Conservation (phyloP, 2,888 invertebrate genomes). For the Lacanobia oleracea region DNA sequence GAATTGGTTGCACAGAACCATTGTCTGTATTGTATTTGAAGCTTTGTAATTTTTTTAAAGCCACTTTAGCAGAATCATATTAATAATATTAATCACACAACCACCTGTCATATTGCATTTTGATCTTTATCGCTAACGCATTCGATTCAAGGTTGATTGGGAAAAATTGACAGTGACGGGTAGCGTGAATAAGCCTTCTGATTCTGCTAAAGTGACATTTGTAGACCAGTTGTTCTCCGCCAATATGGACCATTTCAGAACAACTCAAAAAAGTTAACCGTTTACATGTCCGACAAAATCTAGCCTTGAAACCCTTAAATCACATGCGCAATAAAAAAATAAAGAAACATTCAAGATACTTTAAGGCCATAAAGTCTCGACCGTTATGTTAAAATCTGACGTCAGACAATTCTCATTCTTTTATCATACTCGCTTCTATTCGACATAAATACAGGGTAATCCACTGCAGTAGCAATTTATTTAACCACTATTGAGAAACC, state of each 20-base stretch:
- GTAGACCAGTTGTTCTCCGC: too few relatives aligned
- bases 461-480: slow-evolving; percentile 59
- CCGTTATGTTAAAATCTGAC: slow-evolving; percentile 44
- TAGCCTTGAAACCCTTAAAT: slow-evolving; percentile 13
- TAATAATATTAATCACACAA: too few relatives aligned
- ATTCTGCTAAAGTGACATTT: too few relatives aligned
- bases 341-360: slow-evolving; percentile 25
- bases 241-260: neutral
- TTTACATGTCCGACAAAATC: neutral
- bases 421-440: slow-evolving; percentile 38
- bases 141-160: too few relatives aligned
- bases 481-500: slow-evolving; percentile 56
- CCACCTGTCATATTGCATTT: too few relatives aligned
- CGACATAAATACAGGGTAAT: slow-evolving; percentile 47
- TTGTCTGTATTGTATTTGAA: slow-evolving; percentile 5
- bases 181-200: too few relatives aligned
- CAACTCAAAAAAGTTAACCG: neutral
- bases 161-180: too few relatives aligned
- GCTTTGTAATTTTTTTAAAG: slow-evolving; percentile 19
- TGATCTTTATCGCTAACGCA: too few relatives aligned
- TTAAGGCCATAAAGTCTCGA: slow-evolving; percentile 28
- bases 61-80: too few relatives aligned
- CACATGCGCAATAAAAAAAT: slow-evolving; percentile 32
- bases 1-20: slow-evolving; percentile 38
- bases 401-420: slow-evolving; percentile 47